A percentile compares a stretch with the other conserved stretches of the same genome.
These are phyloP conservation scores for Rhopilema esculentum DNA, from an alignment of 30 jellyfish, hydroid and myxozoan genomes.

Conservation along the genomic window DNA sequence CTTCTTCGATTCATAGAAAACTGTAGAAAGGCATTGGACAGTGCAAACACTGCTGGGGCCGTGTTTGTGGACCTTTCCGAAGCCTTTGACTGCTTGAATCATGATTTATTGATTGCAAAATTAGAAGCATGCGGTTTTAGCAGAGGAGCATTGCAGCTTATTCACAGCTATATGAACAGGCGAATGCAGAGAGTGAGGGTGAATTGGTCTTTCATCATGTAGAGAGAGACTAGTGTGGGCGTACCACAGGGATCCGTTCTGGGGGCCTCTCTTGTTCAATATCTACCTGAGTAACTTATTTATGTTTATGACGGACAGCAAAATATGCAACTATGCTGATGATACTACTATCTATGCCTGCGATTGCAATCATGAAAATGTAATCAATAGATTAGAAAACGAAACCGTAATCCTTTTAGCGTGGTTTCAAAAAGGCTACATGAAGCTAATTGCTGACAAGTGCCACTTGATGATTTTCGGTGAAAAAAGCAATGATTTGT, in stretches of 20 bases:
- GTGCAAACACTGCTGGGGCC: background rate
- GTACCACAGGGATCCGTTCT: too few species aligned
- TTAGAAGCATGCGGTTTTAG: slow-evolving; percentile 15
- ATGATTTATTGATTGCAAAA: slow-evolving; percentile 10
- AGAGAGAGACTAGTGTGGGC: too few species aligned
- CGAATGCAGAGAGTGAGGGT: too few species aligned
- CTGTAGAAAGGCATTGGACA: background rate
- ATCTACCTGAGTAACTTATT: too few species aligned
- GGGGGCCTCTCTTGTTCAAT: too few species aligned
- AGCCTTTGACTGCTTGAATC: slow-evolving; percentile 27
- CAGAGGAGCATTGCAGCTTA: too few species aligned
- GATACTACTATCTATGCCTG: too few species aligned
- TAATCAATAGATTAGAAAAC: background rate
- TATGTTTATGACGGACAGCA: too few species aligned
- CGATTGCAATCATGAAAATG: too few species aligned
- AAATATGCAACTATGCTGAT: too few species aligned
- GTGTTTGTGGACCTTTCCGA: slow-evolving; percentile 1
- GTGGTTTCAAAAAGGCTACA: background rate
- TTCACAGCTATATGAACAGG: too few species aligned
- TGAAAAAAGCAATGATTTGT: slow-evolving; percentile 26
- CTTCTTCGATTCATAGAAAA: background rate
- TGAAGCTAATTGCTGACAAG: background rate
- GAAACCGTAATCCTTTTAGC: slow-evolving; percentile 3
- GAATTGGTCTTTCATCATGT: too few species aligned
- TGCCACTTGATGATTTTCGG: slow-evolving; percentile 59